Evolutionary conservation across 2,888 invertebrate species (phyloP), one percentile per base, ranked within the genome.

Genomic region (Dione vanillae): DNA sequence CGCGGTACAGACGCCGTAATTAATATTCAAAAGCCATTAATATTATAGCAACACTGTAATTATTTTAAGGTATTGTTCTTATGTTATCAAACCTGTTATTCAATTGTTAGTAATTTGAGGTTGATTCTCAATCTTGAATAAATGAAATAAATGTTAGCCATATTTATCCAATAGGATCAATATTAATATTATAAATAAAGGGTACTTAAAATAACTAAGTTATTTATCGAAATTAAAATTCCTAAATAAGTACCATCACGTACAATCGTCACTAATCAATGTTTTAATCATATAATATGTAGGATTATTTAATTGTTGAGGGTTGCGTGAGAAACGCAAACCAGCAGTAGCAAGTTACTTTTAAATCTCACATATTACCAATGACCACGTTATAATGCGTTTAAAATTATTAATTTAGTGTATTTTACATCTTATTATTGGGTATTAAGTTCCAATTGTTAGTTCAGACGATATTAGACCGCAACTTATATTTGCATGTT

Each of bases 301-400:
- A 84, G 85, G 75, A 87, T 87, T 89, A 88, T 82, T 88, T 89
- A 90, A 89, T 90, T 90, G 88, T 83, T 84, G 81, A 84, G 81
- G 80, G 86, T 92, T 87, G 92, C 92, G 93, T 93, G 93, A 88
- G 90, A 92, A 93, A 93, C 93, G 92, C 93, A 83, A 92, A 78
- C 85, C 80, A 82, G 79, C 89, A 86, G 90, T 88, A 87, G 89
- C 87, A 79, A 83, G 85, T 83, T 80, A 84, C 87, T 90, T 85
- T 84, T 88, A 87, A 89, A 76, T 79, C 76, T 76, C 76, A 77
- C 77, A 75, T 78, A 80, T 79, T 78, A 78, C 74, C 67, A 76
- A 73, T 65, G 72, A 75, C 76, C 77, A 79, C 7, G 65, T 73
- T 65, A 47, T n/a, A 67, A 70, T 74, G 49, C 71, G 45, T 64